Evolutionary conservation across 2,888 invertebrate genomes (phyloP), one percentile per base, ranked within the genome.

Genomic region (Eupithecia insigniata): DNA sequence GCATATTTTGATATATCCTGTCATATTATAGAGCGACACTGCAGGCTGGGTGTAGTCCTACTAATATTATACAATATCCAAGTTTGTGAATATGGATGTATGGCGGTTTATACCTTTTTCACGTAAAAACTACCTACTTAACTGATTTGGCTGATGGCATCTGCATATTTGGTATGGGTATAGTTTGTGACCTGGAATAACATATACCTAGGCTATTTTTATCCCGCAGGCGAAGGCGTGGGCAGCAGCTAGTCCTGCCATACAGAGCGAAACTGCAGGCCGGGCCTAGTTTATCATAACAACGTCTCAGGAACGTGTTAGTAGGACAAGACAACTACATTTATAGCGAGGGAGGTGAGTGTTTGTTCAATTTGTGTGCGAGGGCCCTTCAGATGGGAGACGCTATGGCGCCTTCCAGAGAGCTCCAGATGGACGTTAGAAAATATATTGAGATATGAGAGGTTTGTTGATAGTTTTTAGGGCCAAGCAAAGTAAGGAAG

Each of bases 321-420:
- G 71, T 73, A 66, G 74, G 74, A 69, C 70, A 72, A 69, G 69
- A 70, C 69, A 69, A 69, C 70, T 73, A 73, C 70, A 73, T 71
- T 73, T 71, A 67, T 69, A 66, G 60, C 66, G 51, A 71, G 71
- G 69, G 71, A 51, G 75, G 71, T 69, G 72, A 90, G 89, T 90
- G 89, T 90, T 90, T 88, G 84, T 87, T 85, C 87, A 87, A 87
- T 86, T 85, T 84, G 81, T 84, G 82, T 83, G 82, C 83, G 82
- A 88, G 88, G 72, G 81, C 83, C 77, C 87, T 89, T 74, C 76
- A 51, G 85, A 74, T 43, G 78, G 71, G 84, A 89, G 90, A 89
- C 90, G 84, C 82, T 84, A 84, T 85, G 90, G 90, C 90, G 89
- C 90, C 89, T 79, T 76, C 65, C 69, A 58, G 61, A 32, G 61